Evolutionary conservation across 2,113 vertebrate species (phyloP).

Genomic region (Plectropomus leopardus): DNA sequence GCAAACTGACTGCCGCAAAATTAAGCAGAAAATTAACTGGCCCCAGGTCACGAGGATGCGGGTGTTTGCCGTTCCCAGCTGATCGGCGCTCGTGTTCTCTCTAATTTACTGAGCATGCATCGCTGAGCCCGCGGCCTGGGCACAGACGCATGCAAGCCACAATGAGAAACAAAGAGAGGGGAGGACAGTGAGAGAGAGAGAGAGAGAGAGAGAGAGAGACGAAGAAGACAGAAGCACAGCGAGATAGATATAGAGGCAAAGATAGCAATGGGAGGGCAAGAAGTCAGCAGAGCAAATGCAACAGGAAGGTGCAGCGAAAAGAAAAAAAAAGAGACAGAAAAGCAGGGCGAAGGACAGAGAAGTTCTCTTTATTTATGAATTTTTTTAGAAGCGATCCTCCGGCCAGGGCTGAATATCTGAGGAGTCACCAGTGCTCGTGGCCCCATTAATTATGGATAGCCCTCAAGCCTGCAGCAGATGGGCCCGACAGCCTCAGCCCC

Average conservation of each 20-base stretch:
- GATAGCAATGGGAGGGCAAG: constrained; percentile 32
- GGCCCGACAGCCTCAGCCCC: constrained; percentile 87
- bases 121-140: constrained; percentile 94
- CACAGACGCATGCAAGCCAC: constrained; percentile 88
- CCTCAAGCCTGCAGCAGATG: constrained; percentile 93
- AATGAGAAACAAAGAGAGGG: constrained; percentile 89
- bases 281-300: constrained; percentile 56
- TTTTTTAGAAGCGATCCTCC: constrained; percentile 89
- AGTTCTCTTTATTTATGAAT: constrained; percentile 65
- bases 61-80: constrained; percentile 93
- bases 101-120: constrained; percentile 99
- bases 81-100: constrained; percentile 98
- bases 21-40: constrained; percentile 99
- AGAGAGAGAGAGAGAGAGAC: constrained; percentile 35
- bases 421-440: constrained; percentile 87
- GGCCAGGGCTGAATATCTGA: constrained; percentile 96
- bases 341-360: constrained; percentile 61
- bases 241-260: constrained; percentile 36
- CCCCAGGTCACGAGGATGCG: constrained; percentile 97
- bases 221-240: constrained; percentile 33
- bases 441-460: constrained; percentile 98
- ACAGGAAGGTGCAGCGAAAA: constrained; percentile 85
- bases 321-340: constrained; percentile 58
- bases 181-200: constrained; percentile 21
- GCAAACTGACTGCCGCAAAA: constrained; percentile 99